Evolutionary conservation across 1,140 invertebrate genomes (phyloP).

Genomic region (Tribolium madens): DNA sequence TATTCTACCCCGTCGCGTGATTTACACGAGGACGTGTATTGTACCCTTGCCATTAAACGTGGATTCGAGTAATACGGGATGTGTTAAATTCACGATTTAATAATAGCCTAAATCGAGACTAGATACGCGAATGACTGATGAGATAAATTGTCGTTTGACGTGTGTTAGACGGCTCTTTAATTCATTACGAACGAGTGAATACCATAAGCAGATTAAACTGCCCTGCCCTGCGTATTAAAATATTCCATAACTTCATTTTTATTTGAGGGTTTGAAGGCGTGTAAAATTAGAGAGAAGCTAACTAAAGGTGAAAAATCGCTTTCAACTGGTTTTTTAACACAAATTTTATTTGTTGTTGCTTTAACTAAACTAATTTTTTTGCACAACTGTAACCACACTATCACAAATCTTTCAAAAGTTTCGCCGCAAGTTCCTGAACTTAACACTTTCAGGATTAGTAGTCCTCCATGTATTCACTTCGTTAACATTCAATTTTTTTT

Average conservation of each 20-base stretch:
- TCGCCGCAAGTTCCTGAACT: too few relatives aligned
- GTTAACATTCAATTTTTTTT: too few relatives aligned
- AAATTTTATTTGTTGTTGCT: too few relatives aligned
- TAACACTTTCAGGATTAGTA: too few relatives aligned
- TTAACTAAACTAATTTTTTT: too few relatives aligned
- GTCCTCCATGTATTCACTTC: too few relatives aligned
- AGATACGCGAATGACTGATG: conserved; percentile 22
- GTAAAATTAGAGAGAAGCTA: too few relatives aligned
- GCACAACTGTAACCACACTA: too few relatives aligned
- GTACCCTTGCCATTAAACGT: background rate
- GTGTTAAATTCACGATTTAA: conserved; percentile 17
- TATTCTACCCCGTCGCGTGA: background rate
- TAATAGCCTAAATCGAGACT: conserved; percentile 16
- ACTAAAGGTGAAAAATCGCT: too few relatives aligned
- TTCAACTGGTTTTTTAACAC: too few relatives aligned
- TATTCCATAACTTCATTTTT: background rate
- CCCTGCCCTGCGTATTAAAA: background rate
- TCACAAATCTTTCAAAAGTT: too few relatives aligned
- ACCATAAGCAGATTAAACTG: conserved; percentile 34
- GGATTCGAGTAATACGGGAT: background rate
- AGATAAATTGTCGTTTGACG: conserved; percentile 29
- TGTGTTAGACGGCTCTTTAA: conserved; percentile 28
- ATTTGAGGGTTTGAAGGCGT: background rate
- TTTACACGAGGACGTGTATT: conserved; percentile 1
- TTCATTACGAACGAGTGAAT: conserved; percentile 20